Percentiles rank a stretch among this genome's conserved stretches.
phyloP scores from a whole-genome alignment of 1,140 invertebrate genomes.

The Brachionus rotundiformis region DNA sequence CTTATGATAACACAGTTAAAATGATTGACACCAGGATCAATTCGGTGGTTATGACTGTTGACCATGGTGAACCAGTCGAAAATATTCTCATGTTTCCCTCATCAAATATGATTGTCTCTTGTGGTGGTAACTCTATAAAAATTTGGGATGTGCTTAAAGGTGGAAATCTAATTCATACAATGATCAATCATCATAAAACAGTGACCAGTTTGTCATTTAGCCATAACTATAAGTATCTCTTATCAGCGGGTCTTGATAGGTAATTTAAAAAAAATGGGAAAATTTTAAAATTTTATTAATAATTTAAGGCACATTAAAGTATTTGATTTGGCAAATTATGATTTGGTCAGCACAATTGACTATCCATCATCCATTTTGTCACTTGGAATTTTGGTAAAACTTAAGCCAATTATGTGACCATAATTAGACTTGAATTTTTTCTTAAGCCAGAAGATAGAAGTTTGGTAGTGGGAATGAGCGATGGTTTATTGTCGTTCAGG shows the following conservation, averaged over 20 bases:
- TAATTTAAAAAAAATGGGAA: constrained; percentile 52
- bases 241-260: constrained; percentile 86
- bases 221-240: constrained; percentile 75
- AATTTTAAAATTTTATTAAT: constrained; percentile 38
- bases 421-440: constrained; percentile 3
- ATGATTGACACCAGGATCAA: constrained; percentile 79
- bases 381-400: constrained; percentile 74
- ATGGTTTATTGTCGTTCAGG: constrained; percentile 82
- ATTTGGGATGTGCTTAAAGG: constrained; percentile 88
- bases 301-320: constrained; percentile 80
- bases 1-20: constrained; percentile 87
- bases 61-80: constrained; percentile 88
- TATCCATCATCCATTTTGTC: constrained; percentile 87
- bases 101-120: constrained; percentile 82
- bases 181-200: constrained; percentile 84
- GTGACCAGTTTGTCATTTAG: constrained; percentile 74
- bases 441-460: constrained; percentile 76
- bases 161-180: constrained; percentile 78
- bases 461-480: constrained; percentile 84
- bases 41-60: constrained; percentile 73
- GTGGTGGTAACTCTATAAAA: constrained; percentile 83
- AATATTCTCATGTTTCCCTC: constrained; percentile 82
- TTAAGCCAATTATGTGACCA: neutral
- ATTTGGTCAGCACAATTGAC: constrained; percentile 81
- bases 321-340: constrained; percentile 80